Percentiles rank a stretch among this genome's conserved stretches.
These are phyloP conservation scores for Atrichornis clamosus DNA, from an alignment of 2,113 vertebrate genomes.

Conservation along the genomic window DNA sequence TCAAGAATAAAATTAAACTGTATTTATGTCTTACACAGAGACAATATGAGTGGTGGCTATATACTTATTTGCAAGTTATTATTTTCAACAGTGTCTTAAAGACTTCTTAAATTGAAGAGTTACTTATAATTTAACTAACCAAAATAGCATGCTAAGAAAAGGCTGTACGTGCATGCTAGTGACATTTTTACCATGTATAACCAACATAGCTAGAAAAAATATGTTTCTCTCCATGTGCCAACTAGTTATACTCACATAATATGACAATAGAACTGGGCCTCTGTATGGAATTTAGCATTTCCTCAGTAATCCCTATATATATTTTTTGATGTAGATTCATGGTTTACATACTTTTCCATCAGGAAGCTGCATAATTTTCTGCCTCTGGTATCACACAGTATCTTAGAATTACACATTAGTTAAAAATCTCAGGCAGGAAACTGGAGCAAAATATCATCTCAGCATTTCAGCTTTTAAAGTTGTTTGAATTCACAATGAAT, in stretches of 20 bases:
- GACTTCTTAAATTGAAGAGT: neutral
- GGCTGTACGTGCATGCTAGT: neutral
- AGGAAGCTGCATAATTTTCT: neutral
- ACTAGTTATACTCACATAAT: rapidly evolving
- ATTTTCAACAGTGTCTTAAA: neutral
- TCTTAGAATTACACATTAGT: neutral
- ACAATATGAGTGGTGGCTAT: neutral
- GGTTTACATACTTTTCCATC: neutral
- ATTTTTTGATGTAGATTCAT: neutral
- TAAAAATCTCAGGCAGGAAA: neutral
- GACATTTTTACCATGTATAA: neutral
- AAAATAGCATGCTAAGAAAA: neutral
- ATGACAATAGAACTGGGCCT: neutral
- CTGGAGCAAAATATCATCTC: neutral
- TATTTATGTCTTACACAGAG: neutral
- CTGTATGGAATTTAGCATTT: neutral
- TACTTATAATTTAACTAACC: neutral
- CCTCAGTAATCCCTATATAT: neutral
- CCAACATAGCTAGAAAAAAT: neutral
- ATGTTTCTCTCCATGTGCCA: neutral
- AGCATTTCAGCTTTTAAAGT: neutral
- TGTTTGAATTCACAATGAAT: neutral
- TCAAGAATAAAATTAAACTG: neutral
- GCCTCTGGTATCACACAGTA: neutral
- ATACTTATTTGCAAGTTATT: neutral